Base-by-base conservation (phyloP, 2,113 vertebrate genomes). In the Zeus faber region DNA sequence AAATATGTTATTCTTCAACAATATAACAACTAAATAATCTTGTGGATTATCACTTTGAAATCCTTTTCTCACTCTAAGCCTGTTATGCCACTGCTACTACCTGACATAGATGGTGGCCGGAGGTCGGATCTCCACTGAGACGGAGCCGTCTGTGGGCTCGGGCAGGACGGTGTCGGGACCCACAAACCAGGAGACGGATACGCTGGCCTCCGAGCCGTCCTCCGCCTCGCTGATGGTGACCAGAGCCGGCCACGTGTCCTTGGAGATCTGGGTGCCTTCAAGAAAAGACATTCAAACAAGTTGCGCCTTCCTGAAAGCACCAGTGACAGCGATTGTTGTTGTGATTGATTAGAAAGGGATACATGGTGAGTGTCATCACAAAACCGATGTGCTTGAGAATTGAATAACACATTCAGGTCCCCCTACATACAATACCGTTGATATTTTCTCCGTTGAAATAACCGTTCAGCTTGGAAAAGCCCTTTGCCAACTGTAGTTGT, bases 81-180 rank as follows among this genome's bases (percentile, higher is more conserved):
- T n/a, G n/a, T n/a, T 41, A 3, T 46, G 76, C 35, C 76, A 67
- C 41, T 65, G 52, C 68, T 54, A 5, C n/a, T 72, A 77, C 78
- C 71, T 71, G 33, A 81, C 65, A 31, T 64, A 77, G 16, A 81
- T 29, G 5, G 10, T 74, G 16, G 53, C 21, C 14, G 35, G 27
- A 2, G 71, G 71, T 17, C 55, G 14, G 18, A 21, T 26, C 14
- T 20, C 39, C 31, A 20, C 16, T 37, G 11, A 59, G 18, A 81
- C 61, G 11, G 57, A 47, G 0, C 31, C 2, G 17, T 77, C 65
- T 1, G 18, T 51, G n/a, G 67, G 67, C 14, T 58, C 39, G 6
- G 82, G 77, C 2, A 64, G 60, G 25, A 49, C 21, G 2, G 55
- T 14, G 9, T 46, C 49, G 5, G 55, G 21, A 16, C 23, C 24